phyloP scores from a whole-genome alignment of 2,797 vertebrate species.

The Anableps anableps region DNA sequence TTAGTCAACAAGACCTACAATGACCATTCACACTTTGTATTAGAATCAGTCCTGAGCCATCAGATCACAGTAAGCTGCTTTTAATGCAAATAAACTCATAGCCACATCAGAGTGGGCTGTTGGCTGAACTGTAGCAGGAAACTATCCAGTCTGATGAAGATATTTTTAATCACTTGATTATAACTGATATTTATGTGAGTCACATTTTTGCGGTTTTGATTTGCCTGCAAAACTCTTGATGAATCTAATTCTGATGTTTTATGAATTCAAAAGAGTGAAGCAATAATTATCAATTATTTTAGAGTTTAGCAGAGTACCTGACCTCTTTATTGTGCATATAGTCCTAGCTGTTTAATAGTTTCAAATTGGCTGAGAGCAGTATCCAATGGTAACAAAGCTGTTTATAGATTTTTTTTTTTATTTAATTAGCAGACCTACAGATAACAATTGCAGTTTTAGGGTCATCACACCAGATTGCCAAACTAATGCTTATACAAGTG shows the following conservation, averaged over 20 bases:
- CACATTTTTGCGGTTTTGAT: too few relatives aligned
- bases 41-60: not conserved
- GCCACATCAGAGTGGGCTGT: not conserved
- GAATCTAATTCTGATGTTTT: too few relatives aligned
- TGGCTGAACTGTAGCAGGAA: not conserved
- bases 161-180: not conserved
- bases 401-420: not conserved
- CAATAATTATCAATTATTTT: too few relatives aligned
- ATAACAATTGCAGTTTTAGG: not conserved
- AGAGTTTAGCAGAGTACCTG: not conserved
- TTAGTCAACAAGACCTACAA: constrained; percentile 1
- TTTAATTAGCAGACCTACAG: not conserved
- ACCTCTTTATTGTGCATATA: not conserved
- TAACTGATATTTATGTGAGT: not conserved
- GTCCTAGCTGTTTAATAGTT: not conserved
- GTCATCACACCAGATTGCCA: not conserved
- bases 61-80: not conserved
- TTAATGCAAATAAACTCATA: not conserved
- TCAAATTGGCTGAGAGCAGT: not conserved
- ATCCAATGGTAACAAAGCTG: not conserved
- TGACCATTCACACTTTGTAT: not conserved
- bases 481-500: not conserved
- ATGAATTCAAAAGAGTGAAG: too few relatives aligned
- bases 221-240: too few relatives aligned
- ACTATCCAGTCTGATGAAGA: too few relatives aligned